Evolutionary conservation across 1,140 invertebrate genomes (phyloP).

Genomic region (Limonius californicus): DNA sequence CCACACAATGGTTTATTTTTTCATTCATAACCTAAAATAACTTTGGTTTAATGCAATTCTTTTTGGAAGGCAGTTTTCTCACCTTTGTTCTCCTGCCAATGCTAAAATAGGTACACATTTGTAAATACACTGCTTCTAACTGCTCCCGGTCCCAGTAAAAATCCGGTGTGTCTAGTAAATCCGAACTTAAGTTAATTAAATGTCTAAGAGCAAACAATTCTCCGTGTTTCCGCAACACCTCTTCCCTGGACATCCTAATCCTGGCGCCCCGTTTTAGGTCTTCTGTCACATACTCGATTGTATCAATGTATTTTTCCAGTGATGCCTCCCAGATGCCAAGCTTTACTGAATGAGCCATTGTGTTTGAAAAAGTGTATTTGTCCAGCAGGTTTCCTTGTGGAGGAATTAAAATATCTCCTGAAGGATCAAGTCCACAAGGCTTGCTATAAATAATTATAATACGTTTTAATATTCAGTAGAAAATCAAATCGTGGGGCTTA

Average conservation of each 20-base stretch:
- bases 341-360: conserved; percentile 87
- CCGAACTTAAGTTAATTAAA: conserved; percentile 87
- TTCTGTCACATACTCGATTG: conserved; percentile 76
- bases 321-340: conserved; percentile 88
- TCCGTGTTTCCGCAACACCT: conserved; percentile 85
- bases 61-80: too few relatives aligned
- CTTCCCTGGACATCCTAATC: conserved; percentile 63
- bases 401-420: conserved; percentile 40
- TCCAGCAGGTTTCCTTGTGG: conserved; percentile 53
- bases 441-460: conserved; percentile 43
- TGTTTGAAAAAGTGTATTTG: conserved; percentile 84
- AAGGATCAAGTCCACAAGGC: conserved; percentile 32
- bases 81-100: conserved; percentile 79
- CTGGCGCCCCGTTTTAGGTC: conserved; percentile 69
- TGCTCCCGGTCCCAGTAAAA: conserved; percentile 95
- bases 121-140: conserved; percentile 77
- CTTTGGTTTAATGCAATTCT: too few relatives aligned
- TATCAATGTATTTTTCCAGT: conserved; percentile 76
- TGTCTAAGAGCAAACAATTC: conserved; percentile 87
- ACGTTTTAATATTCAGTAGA: conserved; percentile 20
- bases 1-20: conserved; percentile 88
- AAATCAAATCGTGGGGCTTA: too few relatives aligned
- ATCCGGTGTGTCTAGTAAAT: conserved; percentile 90
- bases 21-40: conserved; percentile 84
- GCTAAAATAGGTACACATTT: conserved; percentile 78